Percentiles rank a stretch among this genome's conserved stretches.
Conservation (phyloP, 2,888 invertebrate species). For the Nysson spinosus region DNA sequence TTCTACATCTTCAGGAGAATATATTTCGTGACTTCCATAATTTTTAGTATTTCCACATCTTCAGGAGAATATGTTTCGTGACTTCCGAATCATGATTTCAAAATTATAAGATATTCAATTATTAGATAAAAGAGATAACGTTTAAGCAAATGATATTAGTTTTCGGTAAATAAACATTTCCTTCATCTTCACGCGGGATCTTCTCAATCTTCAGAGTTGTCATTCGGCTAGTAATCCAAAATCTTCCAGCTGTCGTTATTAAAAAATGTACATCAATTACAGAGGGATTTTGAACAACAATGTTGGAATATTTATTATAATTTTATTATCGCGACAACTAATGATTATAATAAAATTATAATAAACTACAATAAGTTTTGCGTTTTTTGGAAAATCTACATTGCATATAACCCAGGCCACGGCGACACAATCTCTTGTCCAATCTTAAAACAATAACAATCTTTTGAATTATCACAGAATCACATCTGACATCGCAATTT, state of each 20-base stretch:
- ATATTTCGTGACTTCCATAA: too few relatives aligned
- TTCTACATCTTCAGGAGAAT: too few relatives aligned
- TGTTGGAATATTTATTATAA: constrained; percentile 23
- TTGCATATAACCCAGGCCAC: constrained; percentile 47
- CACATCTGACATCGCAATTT: constrained; percentile 5
- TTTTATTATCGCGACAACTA: constrained; percentile 38
- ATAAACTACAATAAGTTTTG: constrained; percentile 38
- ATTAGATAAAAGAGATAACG: too few relatives aligned
- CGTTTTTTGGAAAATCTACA: constrained; percentile 26
- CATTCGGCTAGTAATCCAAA: background rate
- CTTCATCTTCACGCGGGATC: background rate
- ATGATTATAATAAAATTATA: constrained; percentile 42
- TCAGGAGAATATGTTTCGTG: too few relatives aligned
- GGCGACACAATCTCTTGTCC: constrained; percentile 7
- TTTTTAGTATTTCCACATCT: too few relatives aligned
- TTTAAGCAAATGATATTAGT: too few relatives aligned
- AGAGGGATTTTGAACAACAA: constrained; percentile 6
- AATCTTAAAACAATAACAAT: constrained; percentile 24
- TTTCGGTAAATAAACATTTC: background rate
- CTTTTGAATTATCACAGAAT: constrained; percentile 48
- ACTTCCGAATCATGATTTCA: too few relatives aligned
- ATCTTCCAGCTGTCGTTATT: background rate
- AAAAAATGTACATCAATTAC: background rate
- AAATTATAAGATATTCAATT: too few relatives aligned
- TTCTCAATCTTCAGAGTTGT: background rate